phyloP scores from a whole-genome alignment of 2,888 invertebrate species.

The Eurytoma californica region DNA sequence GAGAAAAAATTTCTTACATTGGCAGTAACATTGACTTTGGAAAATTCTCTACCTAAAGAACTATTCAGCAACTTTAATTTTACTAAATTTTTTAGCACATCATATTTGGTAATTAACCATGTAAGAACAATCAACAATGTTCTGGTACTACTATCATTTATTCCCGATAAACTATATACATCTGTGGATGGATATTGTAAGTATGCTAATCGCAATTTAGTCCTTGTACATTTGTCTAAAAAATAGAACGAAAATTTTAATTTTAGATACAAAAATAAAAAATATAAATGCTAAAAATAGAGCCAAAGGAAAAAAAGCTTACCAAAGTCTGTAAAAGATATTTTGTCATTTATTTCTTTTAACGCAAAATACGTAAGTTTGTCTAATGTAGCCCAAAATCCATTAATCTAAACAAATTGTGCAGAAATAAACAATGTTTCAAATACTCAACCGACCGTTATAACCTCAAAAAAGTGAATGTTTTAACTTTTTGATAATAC shows the following conservation, averaged over 20 bases:
- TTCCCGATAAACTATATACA: constrained; percentile 68
- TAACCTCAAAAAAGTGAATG: constrained; percentile 42
- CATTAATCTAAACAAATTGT: constrained; percentile 44
- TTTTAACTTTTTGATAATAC: constrained; percentile 54
- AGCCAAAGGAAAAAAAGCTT: constrained; percentile 28
- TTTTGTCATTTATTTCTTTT: constrained; percentile 44
- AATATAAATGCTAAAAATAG: constrained; percentile 2
- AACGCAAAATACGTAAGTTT: constrained; percentile 48
- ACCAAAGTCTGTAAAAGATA: constrained; percentile 51
- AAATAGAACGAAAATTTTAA: constrained; percentile 27
- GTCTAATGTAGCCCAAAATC: constrained; percentile 56
- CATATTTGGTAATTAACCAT: constrained; percentile 69
- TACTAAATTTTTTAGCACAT: constrained; percentile 62
- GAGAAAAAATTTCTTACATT: constrained; percentile 32
- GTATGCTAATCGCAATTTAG: constrained; percentile 70
- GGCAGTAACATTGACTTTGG: constrained; percentile 36
- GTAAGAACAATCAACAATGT: constrained; percentile 71
- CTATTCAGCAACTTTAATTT: constrained; percentile 62
- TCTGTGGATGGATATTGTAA: constrained; percentile 69
- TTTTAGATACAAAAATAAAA: neutral
- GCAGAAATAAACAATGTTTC: neutral
- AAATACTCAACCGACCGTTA: constrained; percentile 8
- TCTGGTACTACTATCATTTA: constrained; percentile 62
- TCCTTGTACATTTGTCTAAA: constrained; percentile 63
- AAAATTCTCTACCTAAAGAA: constrained; percentile 66